Percentiles rank a stretch among this genome's conserved stretches.
These are phyloP conservation scores for Pristionchus pacificus DNA, from an alignment of 1,140 invertebrate genomes.

Conservation along the genomic window DNA sequence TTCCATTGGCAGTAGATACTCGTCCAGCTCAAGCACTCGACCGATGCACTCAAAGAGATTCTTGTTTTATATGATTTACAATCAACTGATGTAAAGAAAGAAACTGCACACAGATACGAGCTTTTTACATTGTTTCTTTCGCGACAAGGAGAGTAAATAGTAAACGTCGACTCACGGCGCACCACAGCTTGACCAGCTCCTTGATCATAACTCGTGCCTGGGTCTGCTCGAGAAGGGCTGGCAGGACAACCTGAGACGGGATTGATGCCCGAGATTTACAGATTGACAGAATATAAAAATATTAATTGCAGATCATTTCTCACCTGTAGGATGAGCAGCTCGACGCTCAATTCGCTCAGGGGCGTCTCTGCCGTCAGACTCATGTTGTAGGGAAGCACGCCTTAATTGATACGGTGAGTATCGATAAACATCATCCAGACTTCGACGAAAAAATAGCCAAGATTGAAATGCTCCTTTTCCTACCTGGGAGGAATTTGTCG, in stretches of 20 bases:
- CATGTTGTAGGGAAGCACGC: constrained; percentile 76
- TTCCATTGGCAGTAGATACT: constrained; percentile 31
- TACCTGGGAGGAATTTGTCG: constrained; percentile 70
- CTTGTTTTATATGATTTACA: neutral
- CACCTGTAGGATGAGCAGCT: constrained; percentile 83
- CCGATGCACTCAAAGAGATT: constrained; percentile 17
- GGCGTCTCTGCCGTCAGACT: constrained; percentile 71
- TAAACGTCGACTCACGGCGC: constrained; percentile 67
- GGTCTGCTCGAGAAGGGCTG: constrained; percentile 88
- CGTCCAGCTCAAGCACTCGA: constrained; percentile 24
- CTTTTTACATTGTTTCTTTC: too few relatives aligned
- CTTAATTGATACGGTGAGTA: constrained; percentile 14
- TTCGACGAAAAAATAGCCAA: too few relatives aligned
- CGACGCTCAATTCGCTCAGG: constrained; percentile 79
- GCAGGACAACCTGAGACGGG: constrained; percentile 74
- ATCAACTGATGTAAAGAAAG: neutral
- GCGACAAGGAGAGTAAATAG: constrained; percentile 30
- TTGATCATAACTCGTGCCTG: constrained; percentile 90
- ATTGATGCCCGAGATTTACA: constrained; percentile 11
- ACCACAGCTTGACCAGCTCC: constrained; percentile 80
- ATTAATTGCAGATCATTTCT: too few relatives aligned
- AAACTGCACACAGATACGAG: too few relatives aligned
- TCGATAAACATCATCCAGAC: too few relatives aligned
- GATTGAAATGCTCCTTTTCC: too few relatives aligned
- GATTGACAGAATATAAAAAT: too few relatives aligned